A percentile compares a stretch with the other conserved stretches of the same genome.
Evolutionary conservation across 2,797 vertebrate species (phyloP).

Genomic region (Amblyraja radiata): DNA sequence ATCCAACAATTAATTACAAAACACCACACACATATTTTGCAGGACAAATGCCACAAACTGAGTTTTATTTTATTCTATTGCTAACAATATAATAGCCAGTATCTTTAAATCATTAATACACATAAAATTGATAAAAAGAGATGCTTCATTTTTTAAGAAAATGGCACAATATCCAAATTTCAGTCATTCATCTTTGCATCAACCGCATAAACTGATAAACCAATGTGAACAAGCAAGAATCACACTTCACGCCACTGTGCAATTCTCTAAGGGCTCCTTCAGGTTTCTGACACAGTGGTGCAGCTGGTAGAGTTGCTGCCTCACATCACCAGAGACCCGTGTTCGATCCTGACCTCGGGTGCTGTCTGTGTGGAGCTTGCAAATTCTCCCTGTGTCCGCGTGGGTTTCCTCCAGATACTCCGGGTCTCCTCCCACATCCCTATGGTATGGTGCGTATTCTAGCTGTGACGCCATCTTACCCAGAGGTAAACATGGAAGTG

Average conservation of each 20-base stretch:
- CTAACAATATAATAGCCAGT: conserved; percentile 63
- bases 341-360: too few species aligned
- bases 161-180: not conserved
- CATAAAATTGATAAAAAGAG: not conserved
- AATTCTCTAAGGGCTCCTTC: not conserved
- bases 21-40: conserved; percentile 78
- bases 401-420: too few species aligned
- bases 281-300: not conserved
- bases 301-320: too few species aligned
- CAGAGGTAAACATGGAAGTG: too few species aligned
- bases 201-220: not conserved
- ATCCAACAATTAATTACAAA: conserved; percentile 83
- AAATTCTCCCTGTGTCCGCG: too few species aligned
- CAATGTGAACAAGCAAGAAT: not conserved
- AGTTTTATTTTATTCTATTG: conserved; percentile 61
- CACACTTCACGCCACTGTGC: not conserved
- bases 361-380: too few species aligned
- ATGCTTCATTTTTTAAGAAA: not conserved
- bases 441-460: too few species aligned
- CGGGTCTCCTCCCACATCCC: too few species aligned
- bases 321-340: too few species aligned
- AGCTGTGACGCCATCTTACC: too few species aligned
- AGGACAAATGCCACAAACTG: conserved; percentile 75
- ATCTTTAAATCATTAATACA: conserved; percentile 56
- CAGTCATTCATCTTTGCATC: not conserved